Conservation (phyloP, 2,888 invertebrate species). For the Eudasyphora cyanicolor region DNA sequence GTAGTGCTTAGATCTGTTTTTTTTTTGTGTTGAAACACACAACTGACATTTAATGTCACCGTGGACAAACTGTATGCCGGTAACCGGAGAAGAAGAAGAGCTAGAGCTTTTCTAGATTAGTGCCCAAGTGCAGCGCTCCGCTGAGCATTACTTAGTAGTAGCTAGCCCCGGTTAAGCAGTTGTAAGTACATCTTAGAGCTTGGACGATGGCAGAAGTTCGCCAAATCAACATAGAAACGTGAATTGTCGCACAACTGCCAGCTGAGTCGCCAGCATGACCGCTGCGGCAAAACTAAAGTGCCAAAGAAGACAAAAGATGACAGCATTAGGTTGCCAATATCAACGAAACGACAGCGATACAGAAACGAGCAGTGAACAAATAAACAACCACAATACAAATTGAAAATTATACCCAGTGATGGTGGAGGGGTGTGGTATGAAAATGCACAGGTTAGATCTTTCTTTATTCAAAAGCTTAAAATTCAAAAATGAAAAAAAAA, state of each 20-base stretch:
- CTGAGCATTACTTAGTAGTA: not conserved
- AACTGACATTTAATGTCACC: constrained; percentile 67
- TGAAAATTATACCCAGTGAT: constrained; percentile 5
- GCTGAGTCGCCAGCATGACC: constrained; percentile 67
- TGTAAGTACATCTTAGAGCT: not conserved
- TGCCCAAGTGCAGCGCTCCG: not conserved
- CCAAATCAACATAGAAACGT: constrained; percentile 48
- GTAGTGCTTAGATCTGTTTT: constrained; percentile 49
- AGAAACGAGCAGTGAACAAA: not conserved
- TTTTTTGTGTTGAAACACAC: constrained; percentile 45
- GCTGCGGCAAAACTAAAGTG: constrained; percentile 66
- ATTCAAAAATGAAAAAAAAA: too few relatives aligned
- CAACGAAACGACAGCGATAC: constrained; percentile 34
- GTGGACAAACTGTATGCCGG: constrained; percentile 50
- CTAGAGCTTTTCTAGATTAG: constrained; percentile 8
- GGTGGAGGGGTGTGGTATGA: not conserved
- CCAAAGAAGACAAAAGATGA: constrained; percentile 66
- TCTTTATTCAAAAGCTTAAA: too few relatives aligned
- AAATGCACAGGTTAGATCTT: too few relatives aligned
- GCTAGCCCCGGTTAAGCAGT: not conserved
- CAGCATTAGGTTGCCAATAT: constrained; percentile 64
- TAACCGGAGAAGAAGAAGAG: constrained; percentile 39
- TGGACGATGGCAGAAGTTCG: not conserved
- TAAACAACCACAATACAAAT: constrained; percentile 18
- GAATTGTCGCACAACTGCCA: constrained; percentile 66